Evolutionary conservation across 2,113 vertebrate species (phyloP).

Genomic region (Entomyzon cyanotis): DNA sequence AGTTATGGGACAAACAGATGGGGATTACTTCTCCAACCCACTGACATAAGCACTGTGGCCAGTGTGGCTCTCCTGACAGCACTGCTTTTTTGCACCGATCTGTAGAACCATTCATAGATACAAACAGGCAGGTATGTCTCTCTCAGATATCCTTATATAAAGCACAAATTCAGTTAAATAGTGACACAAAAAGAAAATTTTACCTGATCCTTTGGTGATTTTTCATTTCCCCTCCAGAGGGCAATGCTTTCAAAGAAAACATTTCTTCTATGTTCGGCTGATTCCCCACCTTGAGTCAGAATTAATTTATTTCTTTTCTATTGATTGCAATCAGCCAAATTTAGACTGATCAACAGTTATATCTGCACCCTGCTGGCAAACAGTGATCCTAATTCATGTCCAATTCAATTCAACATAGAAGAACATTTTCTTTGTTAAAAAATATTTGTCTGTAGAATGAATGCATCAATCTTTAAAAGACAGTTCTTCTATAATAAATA

Average conservation of each 20-base stretch:
- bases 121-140: too few species aligned
- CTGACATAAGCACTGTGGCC: neutral
- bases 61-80: neutral
- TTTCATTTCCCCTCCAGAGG: slow-evolving; percentile 62
- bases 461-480: neutral
- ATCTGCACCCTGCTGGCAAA: neutral
- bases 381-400: neutral
- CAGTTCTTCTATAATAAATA: neutral
- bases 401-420: neutral
- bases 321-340: neutral
- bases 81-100: neutral
- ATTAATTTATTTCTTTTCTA: neutral
- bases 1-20: neutral
- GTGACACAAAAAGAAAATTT: neutral
- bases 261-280: neutral
- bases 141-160: neutral
- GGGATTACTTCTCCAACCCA: slow-evolving; percentile 22
- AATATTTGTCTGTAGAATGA: neutral
- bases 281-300: neutral
- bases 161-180: neutral
- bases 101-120: neutral
- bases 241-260: slow-evolving; percentile 58
- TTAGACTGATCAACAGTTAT: neutral
- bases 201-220: neutral
- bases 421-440: neutral